Conservation (phyloP, 2,113 vertebrate species). For the Cairina moschata region DNA sequence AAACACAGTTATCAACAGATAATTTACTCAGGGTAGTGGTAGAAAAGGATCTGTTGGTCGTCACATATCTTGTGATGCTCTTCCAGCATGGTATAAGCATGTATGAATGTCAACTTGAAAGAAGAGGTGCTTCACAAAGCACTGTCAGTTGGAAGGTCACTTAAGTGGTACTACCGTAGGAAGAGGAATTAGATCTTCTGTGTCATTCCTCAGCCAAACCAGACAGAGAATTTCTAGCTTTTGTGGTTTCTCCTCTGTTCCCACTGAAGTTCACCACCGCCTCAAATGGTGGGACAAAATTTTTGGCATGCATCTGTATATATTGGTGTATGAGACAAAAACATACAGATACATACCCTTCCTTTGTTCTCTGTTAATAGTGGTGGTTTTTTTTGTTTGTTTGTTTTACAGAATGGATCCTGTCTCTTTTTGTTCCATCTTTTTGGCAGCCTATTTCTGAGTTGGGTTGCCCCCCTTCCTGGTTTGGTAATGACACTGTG, state of each 20-base stretch:
- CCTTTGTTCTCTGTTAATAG: neutral
- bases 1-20: neutral
- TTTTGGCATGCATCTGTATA: neutral
- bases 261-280: neutral
- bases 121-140: neutral
- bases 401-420: neutral
- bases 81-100: neutral
- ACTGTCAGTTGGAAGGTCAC: neutral
- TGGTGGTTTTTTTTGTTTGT: no score
- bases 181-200: neutral
- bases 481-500: neutral
- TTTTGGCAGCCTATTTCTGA: neutral
- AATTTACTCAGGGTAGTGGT: neutral
- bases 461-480: neutral
- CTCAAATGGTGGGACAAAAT: neutral
- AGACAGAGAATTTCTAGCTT: neutral
- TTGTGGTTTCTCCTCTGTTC: neutral
- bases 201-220: neutral
- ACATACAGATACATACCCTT: neutral
- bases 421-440: rapidly evolving
- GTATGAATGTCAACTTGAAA: neutral
- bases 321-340: neutral
- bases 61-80: neutral
- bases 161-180: neutral
- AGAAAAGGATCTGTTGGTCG: neutral